A percentile compares a stretch with the other conserved stretches of the same genome.
Conservation (phyloP, 1,140 invertebrate species). For the Lasioglossum albipes region DNA sequence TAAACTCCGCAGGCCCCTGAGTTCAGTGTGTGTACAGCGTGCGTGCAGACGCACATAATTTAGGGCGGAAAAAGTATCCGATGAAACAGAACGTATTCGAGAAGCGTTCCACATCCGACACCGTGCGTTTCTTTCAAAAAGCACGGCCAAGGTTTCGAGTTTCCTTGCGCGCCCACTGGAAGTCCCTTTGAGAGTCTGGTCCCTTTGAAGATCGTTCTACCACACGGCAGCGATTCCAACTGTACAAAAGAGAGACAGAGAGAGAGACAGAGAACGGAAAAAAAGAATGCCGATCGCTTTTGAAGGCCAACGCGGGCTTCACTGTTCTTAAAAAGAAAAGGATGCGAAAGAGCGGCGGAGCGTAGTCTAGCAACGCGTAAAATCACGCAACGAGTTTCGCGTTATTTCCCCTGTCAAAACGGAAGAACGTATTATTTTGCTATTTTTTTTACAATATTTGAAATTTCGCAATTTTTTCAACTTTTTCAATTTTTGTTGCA, state of each 20-base stretch:
- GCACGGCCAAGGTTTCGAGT: constrained; percentile 17
- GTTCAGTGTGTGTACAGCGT: no score
- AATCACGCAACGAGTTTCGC: background rate
- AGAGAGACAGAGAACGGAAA: background rate
- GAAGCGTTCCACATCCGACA: background rate
- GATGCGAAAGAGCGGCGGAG: background rate
- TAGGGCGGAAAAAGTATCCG: no score
- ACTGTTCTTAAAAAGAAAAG: background rate
- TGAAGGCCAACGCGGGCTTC: background rate
- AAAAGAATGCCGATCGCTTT: constrained; percentile 1
- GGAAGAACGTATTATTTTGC: background rate
- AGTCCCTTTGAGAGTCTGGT: constrained; percentile 21
- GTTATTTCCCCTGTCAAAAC: background rate
- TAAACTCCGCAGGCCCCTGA: no score
- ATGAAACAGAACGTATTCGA: background rate
- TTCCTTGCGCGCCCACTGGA: constrained; percentile 2
- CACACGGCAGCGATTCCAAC: background rate
- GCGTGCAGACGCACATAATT: no score
- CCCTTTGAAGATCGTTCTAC: constrained; percentile 25
- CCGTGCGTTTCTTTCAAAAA: background rate
- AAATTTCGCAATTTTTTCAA: no score
- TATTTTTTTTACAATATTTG: no score
- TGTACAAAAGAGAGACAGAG: background rate
- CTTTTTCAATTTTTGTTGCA: no score
- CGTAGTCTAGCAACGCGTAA: background rate